Evolutionary conservation across 2,888 invertebrate genomes (phyloP), one percentile per base, ranked within the genome.

Genomic region (Flexamia atlantica): DNA sequence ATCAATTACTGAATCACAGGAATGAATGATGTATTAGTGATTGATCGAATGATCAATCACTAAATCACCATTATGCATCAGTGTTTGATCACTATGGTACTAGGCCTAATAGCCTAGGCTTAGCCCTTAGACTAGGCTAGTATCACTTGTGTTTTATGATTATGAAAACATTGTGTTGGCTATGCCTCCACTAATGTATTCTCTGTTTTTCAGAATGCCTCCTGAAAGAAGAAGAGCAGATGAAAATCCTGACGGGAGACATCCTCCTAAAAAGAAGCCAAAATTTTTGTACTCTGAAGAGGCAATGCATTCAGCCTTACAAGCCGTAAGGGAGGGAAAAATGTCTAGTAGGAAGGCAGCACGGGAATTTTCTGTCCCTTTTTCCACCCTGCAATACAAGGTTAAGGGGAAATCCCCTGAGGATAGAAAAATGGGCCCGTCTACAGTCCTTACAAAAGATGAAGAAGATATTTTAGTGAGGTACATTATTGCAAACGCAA

Each of bases 191-290:
- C 30, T 72, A 72, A 72, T 14, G 17, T 72, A 17, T 28, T 72
- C 14, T 30, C 30, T 25, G 3, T 30, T 30, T 72, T 25, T 72
- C 14, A 12, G 36, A 17, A 72, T 30, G 36, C 36, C 9, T 32
- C n/a, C 12, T 32, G 14, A 28, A 72, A 25, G 72, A 72, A 32
- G n/a, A 72, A 30, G 28, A 72, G n/a, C 28, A 30, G 72, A 2
- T 28, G 72, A 72, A n/a, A 5, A 25, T 17, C 70, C 17, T 36
- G 36, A 36, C 9, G 36, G 36, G 9, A 36, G 36, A 36, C 36
- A 36, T 36, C 72, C 72, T 25, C 72, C 72, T 72, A 72, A 72
- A n/a, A 72, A 72, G n/a, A 72, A 30, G 72, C 76, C 76, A n/a
- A 76, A 76, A 25, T 76, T 76, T n/a, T 9, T 14, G 9, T 76